Evolutionary conservation across 1,140 invertebrate genomes (phyloP), one percentile per base, ranked within the genome.

Genomic region (Caenorhabditis remanei): DNA sequence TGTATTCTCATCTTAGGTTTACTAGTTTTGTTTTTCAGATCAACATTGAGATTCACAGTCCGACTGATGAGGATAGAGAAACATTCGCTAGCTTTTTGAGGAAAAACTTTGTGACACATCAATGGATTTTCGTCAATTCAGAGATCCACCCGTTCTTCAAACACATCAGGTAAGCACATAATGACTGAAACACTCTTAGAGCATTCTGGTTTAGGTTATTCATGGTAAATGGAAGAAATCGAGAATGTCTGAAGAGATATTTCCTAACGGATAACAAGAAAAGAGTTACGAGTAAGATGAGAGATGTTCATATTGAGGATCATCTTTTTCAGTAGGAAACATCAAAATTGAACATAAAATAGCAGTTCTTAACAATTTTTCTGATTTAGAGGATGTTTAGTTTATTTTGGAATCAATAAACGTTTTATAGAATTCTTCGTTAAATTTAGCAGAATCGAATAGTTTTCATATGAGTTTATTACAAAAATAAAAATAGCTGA

Each of bases 41-140:
- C 48, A 87, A 87, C 56, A 87, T 87, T 14, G 86, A 87, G 55
- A 87, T 87, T 50, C 86, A 87, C 75, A 71, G 79, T 50, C 86
- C 86, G 8, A 83, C 50, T 24, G 75, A 87, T 19, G 71, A 87
- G 40, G 65, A 87, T 56, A 48, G 48, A 21, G 75, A 58, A 8
- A 58, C 56, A 13, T 87, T 87, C 48, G 75, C 75, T 56, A 71
- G 14, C 14, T 87, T 82, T 11, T 40, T 87, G 32, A 21, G 56
- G 40, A 75, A 87, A 40, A 71, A 63, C 41, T 58, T 87, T 48
- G 32, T 58, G 55, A 71, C 75, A 21, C 55, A 71, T 32, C 86
- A 87, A 40, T 87, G 86, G 86, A 53, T 53, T 41, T 87, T 87
- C 32, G 55, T 87, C 8, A 87, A 79, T 24, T 79, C 71, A 9